Evolutionary conservation across 1,140 invertebrate species (phyloP).

Genomic region (Sweltsa coloradensis): DNA sequence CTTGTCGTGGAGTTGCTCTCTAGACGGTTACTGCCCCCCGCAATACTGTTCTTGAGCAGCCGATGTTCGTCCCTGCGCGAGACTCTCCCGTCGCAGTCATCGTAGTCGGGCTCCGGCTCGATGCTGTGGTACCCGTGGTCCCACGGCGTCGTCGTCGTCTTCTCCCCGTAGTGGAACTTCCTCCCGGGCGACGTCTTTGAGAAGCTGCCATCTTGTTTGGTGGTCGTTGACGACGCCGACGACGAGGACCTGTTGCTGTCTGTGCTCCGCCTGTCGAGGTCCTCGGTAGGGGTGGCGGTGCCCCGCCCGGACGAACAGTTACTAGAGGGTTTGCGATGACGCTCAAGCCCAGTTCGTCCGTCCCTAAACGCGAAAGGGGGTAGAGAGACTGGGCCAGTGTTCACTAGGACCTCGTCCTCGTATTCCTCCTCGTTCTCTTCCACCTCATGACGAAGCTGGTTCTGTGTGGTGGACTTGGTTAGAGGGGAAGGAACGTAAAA

Average conservation of each 20-base stretch:
- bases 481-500: constrained; percentile 55
- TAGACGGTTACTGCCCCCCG: neutral
- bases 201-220: too few relatives aligned
- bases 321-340: constrained; percentile 11
- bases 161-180: too few relatives aligned
- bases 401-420: constrained; percentile 13
- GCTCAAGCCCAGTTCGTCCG: neutral
- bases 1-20: too few relatives aligned
- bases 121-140: constrained; percentile 21
- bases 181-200: too few relatives aligned
- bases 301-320: constrained; percentile 16
- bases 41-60: constrained; percentile 1
- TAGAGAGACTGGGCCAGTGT: constrained; percentile 19
- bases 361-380: constrained; percentile 21
- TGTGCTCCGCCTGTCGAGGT: constrained; percentile 16
- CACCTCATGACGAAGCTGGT: constrained; percentile 1
- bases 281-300: constrained; percentile 18
- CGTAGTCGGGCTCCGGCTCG: constrained; percentile 10
- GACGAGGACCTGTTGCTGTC: constrained; percentile 15
- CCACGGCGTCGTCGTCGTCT: constrained; percentile 3
- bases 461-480: constrained; percentile 10
- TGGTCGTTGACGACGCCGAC: constrained; percentile 4
- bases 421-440: constrained; percentile 18
- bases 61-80: neutral
- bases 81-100: neutral